Conservation (phyloP, 2,113 vertebrate species). For the Callipepla californica region DNA sequence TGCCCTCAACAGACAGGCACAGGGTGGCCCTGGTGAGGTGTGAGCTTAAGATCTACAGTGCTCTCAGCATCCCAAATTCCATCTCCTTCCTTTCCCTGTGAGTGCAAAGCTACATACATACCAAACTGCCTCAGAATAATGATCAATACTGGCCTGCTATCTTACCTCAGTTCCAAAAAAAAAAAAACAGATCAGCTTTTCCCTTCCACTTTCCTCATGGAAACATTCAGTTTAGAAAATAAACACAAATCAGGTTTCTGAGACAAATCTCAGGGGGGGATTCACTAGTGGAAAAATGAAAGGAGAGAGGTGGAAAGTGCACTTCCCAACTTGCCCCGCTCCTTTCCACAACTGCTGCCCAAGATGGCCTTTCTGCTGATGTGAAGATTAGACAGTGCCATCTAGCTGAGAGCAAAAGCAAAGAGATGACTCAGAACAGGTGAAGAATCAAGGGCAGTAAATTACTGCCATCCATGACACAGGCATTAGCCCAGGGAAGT, state of each 20-base stretch:
- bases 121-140: not conserved
- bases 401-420: too few relatives aligned
- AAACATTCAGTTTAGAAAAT: not conserved
- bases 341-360: not conserved
- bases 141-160: not conserved
- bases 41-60: not conserved
- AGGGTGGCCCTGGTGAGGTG: rapidly evolving
- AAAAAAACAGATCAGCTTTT: not conserved
- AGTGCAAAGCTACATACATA: not conserved
- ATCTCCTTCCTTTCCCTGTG: not conserved
- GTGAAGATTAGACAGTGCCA: too few relatives aligned
- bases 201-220: not conserved
- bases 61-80: not conserved
- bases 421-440: too few relatives aligned
- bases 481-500: not conserved
- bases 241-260: not conserved
- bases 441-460: too few relatives aligned
- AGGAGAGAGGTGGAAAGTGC: not conserved
- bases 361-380: too few relatives aligned
- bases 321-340: not conserved
- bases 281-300: not conserved
- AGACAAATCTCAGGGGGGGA: not conserved
- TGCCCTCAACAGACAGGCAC: not conserved
- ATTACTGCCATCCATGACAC: not conserved
- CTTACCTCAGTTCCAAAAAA: not conserved